These are phyloP conservation scores for Rhinopithecus roxellana DNA, from an alignment of 2,113 vertebrate genomes.

Conservation along the genomic window DNA sequence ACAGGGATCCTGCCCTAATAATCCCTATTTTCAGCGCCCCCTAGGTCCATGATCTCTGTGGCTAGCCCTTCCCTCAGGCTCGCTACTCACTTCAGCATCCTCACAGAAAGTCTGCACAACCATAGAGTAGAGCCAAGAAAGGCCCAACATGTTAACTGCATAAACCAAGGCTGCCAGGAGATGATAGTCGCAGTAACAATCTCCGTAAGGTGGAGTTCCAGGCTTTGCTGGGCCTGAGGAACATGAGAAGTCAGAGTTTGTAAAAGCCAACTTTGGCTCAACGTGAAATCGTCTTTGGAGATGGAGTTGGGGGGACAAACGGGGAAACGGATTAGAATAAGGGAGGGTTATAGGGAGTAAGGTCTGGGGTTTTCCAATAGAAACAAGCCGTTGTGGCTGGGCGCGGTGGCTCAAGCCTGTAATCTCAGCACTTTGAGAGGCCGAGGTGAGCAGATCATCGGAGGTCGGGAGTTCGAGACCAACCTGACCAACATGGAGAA, in stretches of 20 bases:
- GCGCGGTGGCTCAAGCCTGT: too few relatives aligned
- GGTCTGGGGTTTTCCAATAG: slow-evolving; percentile 57
- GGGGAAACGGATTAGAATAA: neutral
- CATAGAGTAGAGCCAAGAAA: neutral
- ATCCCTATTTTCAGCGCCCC: neutral
- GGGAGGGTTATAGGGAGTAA: neutral
- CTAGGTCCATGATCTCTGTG: neutral
- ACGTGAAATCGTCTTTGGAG: neutral
- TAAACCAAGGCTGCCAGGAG: neutral
- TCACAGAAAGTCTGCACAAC: neutral
- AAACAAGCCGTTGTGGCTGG: neutral
- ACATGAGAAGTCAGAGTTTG: neutral
- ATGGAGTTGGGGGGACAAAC: neutral
- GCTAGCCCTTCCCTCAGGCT: neutral
- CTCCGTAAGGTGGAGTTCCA: neutral
- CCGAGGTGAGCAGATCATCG: too few relatives aligned
- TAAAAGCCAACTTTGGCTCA: neutral
- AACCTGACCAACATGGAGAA: too few relatives aligned
- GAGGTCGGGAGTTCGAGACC: too few relatives aligned
- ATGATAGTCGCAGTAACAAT: neutral
- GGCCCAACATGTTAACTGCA: neutral
- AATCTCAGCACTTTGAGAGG: too few relatives aligned
- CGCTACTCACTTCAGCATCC: neutral
- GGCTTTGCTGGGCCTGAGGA: neutral
- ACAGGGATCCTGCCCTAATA: neutral